phyloP scores from a whole-genome alignment of 2,888 invertebrate genomes.

The Coenonympha glycerion region DNA sequence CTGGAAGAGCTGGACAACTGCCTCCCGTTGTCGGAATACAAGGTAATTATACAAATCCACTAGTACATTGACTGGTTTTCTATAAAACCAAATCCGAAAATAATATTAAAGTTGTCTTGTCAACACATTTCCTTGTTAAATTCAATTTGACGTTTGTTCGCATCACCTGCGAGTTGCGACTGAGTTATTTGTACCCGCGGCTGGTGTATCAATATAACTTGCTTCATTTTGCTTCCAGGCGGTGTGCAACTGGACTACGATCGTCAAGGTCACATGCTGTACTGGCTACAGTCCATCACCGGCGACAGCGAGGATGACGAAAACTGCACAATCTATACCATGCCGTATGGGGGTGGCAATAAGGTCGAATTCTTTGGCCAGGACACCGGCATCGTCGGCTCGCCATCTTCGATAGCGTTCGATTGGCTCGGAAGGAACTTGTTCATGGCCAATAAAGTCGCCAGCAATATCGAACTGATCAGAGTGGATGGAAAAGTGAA shows the following conservation, averaged over 20 bases:
- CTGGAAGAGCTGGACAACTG: slow-evolving; percentile 84
- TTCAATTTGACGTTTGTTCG: neutral
- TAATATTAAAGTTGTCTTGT: too few relatives aligned
- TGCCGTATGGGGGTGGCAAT: slow-evolving; percentile 90
- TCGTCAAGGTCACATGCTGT: slow-evolving; percentile 86
- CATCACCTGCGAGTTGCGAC: too few relatives aligned
- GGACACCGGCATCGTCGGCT: slow-evolving; percentile 91
- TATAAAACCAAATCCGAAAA: too few relatives aligned
- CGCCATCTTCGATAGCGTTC: slow-evolving; percentile 93
- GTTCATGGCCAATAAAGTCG: slow-evolving; percentile 91
- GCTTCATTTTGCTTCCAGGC: slow-evolving; percentile 65
- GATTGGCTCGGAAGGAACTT: slow-evolving; percentile 98
- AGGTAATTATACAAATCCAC: too few relatives aligned
- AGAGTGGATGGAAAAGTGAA: slow-evolving; percentile 89
- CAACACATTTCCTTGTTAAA: too few relatives aligned
- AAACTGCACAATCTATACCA: slow-evolving; percentile 90
- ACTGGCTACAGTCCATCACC: slow-evolving; percentile 86
- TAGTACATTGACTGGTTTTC: too few relatives aligned
- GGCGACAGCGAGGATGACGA: slow-evolving; percentile 83
- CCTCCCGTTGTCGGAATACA: slow-evolving; percentile 90
- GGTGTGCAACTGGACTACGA: slow-evolving; percentile 95
- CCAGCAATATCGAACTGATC: slow-evolving; percentile 93
- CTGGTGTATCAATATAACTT: neutral
- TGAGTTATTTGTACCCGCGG: too few relatives aligned
- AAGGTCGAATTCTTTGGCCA: slow-evolving; percentile 82